These are phyloP conservation scores for Actinemys pallida DNA, from an alignment of 2,113 vertebrate species.

Conservation along the genomic window DNA sequence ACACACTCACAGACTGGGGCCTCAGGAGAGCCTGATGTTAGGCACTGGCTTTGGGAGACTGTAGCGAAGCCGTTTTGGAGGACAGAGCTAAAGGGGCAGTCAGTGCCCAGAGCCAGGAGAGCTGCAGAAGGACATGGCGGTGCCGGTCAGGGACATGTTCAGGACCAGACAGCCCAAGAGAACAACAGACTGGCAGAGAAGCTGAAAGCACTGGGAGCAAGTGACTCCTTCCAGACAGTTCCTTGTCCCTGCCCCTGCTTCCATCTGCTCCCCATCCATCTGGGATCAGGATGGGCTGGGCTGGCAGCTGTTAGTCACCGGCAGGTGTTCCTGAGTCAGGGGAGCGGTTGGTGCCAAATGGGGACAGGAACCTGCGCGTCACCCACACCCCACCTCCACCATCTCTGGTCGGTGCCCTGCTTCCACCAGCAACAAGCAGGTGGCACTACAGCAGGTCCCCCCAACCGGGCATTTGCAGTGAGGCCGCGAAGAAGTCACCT, in stretches of 20 bases:
- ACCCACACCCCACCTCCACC: not conserved
- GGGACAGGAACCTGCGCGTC: not conserved
- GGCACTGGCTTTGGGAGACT: not conserved
- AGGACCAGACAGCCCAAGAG: not conserved
- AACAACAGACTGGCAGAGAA: not conserved
- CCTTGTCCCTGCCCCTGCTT: not conserved
- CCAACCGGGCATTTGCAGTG: too few species aligned
- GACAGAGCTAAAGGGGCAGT: not conserved
- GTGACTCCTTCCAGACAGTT: not conserved
- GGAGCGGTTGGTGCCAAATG: not conserved
- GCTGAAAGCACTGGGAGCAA: not conserved
- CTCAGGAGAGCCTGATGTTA: not conserved
- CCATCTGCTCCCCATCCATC: not conserved
- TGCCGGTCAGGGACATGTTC: not conserved
- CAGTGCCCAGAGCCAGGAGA: not conserved
- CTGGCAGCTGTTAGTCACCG: not conserved
- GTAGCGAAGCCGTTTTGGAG: not conserved
- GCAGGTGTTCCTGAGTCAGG: too few species aligned
- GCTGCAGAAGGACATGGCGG: not conserved
- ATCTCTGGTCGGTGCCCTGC: not conserved
- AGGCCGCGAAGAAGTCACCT: too few species aligned
- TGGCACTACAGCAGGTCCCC: not conserved
- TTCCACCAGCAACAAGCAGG: not conserved
- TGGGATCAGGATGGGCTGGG: not conserved
- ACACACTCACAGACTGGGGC: fast-evolving